phyloP scores from a whole-genome alignment of 2,888 invertebrate genomes.

The Calliopum simillimum region DNA sequence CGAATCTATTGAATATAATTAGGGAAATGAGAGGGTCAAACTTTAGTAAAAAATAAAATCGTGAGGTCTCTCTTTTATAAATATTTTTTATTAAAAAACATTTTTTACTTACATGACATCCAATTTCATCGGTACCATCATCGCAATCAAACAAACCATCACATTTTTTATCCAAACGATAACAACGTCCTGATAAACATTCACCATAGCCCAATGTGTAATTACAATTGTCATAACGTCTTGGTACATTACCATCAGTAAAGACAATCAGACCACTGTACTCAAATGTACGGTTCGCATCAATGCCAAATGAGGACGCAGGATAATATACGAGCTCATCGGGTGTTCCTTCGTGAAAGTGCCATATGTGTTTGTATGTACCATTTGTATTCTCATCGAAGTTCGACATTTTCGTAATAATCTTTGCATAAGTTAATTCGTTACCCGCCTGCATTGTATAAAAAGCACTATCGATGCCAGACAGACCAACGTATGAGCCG shows the following conservation, averaged over 20 bases:
- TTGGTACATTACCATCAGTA: conserved; percentile 85
- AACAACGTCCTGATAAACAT: conserved; percentile 87
- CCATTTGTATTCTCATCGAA: conserved; percentile 90
- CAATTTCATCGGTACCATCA: conserved; percentile 87
- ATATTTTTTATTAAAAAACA: not conserved
- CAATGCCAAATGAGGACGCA: conserved; percentile 90
- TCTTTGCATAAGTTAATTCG: conserved; percentile 87
- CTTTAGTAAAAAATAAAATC: too few relatives aligned
- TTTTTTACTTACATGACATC: conserved; percentile 70
- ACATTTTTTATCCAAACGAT: conserved; percentile 79
- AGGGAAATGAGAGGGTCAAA: conserved; percentile 38
- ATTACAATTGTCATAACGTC: conserved; percentile 79
- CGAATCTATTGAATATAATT: conserved; percentile 56
- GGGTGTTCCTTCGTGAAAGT: conserved; percentile 84
- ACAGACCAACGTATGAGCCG: conserved; percentile 92
- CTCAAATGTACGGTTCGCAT: conserved; percentile 94
- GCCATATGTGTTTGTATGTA: conserved; percentile 85
- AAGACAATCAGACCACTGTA: conserved; percentile 90
- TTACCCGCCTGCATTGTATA: conserved; percentile 95
- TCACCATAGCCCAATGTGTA: conserved; percentile 78
- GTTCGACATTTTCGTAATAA: conserved; percentile 86
- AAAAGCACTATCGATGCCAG: conserved; percentile 89
- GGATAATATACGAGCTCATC: conserved; percentile 89
- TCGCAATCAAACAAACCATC: conserved; percentile 83
- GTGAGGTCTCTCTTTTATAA: not conserved